phyloP scores from a whole-genome alignment of 2,888 invertebrate genomes.

The Phytoseiulus persimilis region DNA sequence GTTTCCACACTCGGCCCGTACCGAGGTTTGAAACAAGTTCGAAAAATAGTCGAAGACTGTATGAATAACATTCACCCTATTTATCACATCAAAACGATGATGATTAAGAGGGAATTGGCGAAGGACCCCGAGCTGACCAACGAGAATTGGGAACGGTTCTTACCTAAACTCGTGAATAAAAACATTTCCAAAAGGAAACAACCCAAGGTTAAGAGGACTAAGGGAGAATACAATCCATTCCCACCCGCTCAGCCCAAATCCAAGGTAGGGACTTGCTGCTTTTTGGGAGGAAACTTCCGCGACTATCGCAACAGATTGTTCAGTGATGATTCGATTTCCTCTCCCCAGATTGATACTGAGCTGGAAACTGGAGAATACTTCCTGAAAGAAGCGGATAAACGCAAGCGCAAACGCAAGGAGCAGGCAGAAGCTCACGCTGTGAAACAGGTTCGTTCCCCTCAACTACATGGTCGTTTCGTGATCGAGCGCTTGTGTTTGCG shows the following conservation, averaged over 20 bases:
- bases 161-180: conserved; percentile 84
- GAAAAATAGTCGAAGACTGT: conserved; percentile 85
- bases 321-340: not conserved
- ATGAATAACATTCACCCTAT: conserved; percentile 99
- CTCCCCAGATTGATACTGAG: conserved; percentile 66
- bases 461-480: no score
- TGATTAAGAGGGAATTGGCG: conserved; percentile 90
- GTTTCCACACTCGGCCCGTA: conserved; percentile 94
- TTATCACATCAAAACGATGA: conserved; percentile 83
- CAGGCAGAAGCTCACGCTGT: conserved; percentile 64
- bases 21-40: conserved; percentile 61
- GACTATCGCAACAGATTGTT: no score
- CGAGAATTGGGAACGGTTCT: conserved; percentile 91
- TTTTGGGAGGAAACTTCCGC: no score
- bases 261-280: conserved; percentile 55
- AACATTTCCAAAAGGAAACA: conserved; percentile 79
- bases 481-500: no score
- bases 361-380: conserved; percentile 95
- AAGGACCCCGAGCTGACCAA: conserved; percentile 83
- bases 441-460: conserved; percentile 58
- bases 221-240: conserved; percentile 93
- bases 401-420: conserved; percentile 62
- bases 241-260: conserved; percentile 86
- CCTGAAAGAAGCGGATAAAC: conserved; percentile 60
- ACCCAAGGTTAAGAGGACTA: conserved; percentile 68